Percentiles rank a stretch among this genome's conserved stretches.
Evolutionary conservation across 2,113 vertebrate species (phyloP).

Genomic region (Sander lucioperca): DNA sequence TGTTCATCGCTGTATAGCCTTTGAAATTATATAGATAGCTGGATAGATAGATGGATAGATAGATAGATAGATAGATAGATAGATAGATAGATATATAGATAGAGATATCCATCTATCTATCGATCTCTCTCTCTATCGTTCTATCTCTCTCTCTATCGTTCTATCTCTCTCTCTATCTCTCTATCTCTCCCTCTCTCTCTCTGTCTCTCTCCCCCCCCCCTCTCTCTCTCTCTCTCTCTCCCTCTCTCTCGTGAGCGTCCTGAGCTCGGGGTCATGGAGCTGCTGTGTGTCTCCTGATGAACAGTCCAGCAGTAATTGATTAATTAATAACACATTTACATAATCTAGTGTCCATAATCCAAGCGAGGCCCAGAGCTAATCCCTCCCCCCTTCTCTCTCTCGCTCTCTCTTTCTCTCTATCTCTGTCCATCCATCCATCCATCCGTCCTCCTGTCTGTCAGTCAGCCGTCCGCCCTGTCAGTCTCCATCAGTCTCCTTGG

Average conservation of each 20-base stretch:
- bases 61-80: too few species aligned
- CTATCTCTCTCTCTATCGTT: too few species aligned
- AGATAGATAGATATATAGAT: too few species aligned
- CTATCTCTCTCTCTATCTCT: too few species aligned
- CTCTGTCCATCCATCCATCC: slow-evolving; percentile 35
- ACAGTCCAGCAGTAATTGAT: slow-evolving; percentile 68
- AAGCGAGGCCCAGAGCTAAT: slow-evolving; percentile 87
- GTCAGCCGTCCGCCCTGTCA: slow-evolving; percentile 90
- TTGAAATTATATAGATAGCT: too few species aligned
- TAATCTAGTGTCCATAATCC: slow-evolving; percentile 86
- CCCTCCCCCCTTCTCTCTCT: slow-evolving; percentile 4
- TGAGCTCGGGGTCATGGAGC: slow-evolving; percentile 53
- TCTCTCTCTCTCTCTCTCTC: too few species aligned
- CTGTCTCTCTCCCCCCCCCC: too few species aligned
- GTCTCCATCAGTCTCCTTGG: slow-evolving; percentile 90
- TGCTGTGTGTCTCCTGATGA: slow-evolving; percentile 50
- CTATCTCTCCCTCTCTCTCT: too few species aligned
- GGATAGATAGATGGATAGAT: too few species aligned
- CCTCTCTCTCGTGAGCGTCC: background rate
- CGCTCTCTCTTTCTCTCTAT: background rate
- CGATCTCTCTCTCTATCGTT: too few species aligned
- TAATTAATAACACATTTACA: slow-evolving; percentile 88
- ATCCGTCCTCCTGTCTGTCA: slow-evolving; percentile 52
- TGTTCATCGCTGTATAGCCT: too few species aligned
- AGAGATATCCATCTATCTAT: too few species aligned